A percentile compares a stretch with the other conserved stretches of the same genome.
Evolutionary conservation across 1,140 invertebrate genomes (phyloP).

Genomic region (Periplaneta americana): DNA sequence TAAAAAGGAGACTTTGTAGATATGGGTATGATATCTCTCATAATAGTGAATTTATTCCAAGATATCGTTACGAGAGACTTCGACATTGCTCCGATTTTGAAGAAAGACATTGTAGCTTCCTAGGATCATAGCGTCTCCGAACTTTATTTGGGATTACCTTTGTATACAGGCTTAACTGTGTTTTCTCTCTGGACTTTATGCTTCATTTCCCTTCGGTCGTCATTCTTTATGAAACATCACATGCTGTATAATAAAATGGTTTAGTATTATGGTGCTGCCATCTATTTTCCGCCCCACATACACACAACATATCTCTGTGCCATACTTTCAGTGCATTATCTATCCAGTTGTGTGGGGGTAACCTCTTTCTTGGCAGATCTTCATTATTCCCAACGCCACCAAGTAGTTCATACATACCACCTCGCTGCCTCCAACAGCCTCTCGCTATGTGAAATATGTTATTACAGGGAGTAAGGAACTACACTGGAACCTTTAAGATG

Average conservation of each 20-base stretch:
- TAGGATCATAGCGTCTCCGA: not conserved
- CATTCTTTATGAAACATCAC: not conserved
- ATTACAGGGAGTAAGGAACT: not conserved
- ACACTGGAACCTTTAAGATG: not conserved
- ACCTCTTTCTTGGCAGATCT: not conserved
- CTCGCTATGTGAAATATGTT: not conserved
- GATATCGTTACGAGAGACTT: too few relatives aligned
- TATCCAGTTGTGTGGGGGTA: not conserved
- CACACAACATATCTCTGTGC: not conserved
- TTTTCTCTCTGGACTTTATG: not conserved
- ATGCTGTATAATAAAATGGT: not conserved
- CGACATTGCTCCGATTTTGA: too few relatives aligned
- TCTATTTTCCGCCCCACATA: not conserved
- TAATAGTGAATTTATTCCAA: too few relatives aligned
- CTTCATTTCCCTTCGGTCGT: not conserved
- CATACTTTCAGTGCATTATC: not conserved
- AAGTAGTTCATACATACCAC: not conserved
- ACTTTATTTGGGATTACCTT: not conserved
- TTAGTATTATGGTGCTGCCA: not conserved
- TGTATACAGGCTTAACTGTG: not conserved
- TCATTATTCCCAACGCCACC: not conserved
- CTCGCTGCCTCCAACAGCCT: not conserved
- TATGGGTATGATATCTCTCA: too few relatives aligned
- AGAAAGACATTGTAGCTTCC: too few relatives aligned
- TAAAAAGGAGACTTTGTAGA: too few relatives aligned